These are phyloP conservation scores for Serilophus lunatus DNA, from an alignment of 2,113 vertebrate species.

Conservation along the genomic window DNA sequence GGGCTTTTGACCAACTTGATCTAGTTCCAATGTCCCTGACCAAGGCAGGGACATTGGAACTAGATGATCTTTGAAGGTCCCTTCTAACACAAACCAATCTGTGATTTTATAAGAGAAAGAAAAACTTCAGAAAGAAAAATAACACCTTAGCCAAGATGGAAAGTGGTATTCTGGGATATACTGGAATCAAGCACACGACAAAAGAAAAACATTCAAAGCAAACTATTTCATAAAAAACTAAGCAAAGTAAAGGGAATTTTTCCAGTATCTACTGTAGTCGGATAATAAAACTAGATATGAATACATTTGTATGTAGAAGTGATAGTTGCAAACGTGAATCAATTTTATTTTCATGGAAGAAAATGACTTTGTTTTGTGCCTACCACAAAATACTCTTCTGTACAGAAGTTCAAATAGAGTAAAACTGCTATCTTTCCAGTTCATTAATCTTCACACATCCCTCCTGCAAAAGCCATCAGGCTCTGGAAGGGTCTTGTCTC, in stretches of 20 bases:
- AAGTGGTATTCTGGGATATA: not conserved
- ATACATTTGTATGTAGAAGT: not conserved
- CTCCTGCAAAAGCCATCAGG: not conserved
- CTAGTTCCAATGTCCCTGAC: not conserved
- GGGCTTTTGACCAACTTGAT: not conserved
- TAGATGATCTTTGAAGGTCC: not conserved
- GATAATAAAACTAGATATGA: not conserved
- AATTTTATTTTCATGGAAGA: not conserved
- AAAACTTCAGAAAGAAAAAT: not conserved
- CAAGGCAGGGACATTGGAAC: rapidly evolving
- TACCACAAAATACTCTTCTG: not conserved
- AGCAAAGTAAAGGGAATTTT: not conserved
- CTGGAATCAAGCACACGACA: not conserved
- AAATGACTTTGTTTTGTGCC: not conserved
- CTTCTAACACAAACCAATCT: not conserved
- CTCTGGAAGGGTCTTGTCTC: not conserved
- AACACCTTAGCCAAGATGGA: not conserved
- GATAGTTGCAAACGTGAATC: not conserved
- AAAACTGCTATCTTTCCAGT: not conserved
- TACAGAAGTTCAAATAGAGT: not conserved
- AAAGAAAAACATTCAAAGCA: not conserved
- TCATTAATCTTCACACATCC: not conserved
- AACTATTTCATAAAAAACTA: not conserved
- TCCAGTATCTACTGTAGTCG: not conserved
- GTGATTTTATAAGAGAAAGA: not conserved